Evolutionary conservation across 2,113 vertebrate species (phyloP), one percentile per base, ranked within the genome.

Genomic region (Paratilapia polleni): DNA sequence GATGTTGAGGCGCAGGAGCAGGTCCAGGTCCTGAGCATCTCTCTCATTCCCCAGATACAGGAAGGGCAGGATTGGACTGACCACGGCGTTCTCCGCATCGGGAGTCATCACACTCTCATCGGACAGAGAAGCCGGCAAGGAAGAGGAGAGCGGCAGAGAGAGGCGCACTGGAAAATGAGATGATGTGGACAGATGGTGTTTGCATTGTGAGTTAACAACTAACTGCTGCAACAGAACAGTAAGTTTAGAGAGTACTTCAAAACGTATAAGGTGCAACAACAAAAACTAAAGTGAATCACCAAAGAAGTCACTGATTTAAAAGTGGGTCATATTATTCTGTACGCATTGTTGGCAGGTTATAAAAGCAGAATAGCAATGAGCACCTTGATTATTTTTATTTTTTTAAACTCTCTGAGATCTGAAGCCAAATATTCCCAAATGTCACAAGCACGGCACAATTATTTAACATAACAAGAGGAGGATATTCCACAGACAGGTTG

Each of bases 61-160:
- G 92, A 97, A 97, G 41, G 97, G 97, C 74, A 97, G 95, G 86
- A 97, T 96, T 49, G 95, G 86, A 77, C 96, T 97, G 85, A 97
- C 82, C 79, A 96, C 96, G 0, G 96, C 96, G 0, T 97, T 97
- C 92, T 97, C 97, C 4, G 96, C 91, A 77, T 97, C 97, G 0
- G 97, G 97, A 22, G 95, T 97, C 94, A 96, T 95, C 61, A 83
- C 85, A 5, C 93, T 90, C 87, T 96, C 96, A 24, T 96, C 95
- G 2, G 96, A 96, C 76, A 96, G 91, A 28, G 94, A 96, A 0
- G 94, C 91, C 3, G 95, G 95, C 81, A 95, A 77, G 1, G 95
- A 96, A 4, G 96, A 96, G 52, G 95, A 96, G 28, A 96, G 95
- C 0, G 95, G 95, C 77, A 96, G 90, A 38, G 93, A 94, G n/a